Base-by-base conservation (phyloP, 2,113 vertebrate genomes). In the Ameiurus melas region DNA sequence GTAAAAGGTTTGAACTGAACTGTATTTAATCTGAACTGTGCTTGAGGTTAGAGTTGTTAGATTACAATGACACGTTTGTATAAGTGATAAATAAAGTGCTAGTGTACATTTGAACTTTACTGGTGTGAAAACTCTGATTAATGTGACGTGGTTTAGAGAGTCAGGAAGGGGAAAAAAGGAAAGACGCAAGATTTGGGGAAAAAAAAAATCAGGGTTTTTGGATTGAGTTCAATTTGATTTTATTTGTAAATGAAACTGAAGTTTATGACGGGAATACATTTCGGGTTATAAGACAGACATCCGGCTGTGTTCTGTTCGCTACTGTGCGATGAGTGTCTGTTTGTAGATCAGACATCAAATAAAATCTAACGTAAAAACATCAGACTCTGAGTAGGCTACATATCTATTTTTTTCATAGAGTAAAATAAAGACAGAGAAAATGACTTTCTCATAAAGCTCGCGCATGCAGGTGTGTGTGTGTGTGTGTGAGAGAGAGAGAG, bases 91-190 rank as follows among this genome's bases (percentile, higher is more conserved):
- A 7, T 43, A 75, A 75, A 25, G 71, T 12, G 71, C 20, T 25
- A 5, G 9, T 9, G 43, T 47, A 47, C 43, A 47, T 47, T 47
- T 47, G 43, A 75, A 47, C 36, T 36, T 19, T 19, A 36, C 4
- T 55, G 53, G 20, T 43, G 33, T 73, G 16, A 71, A 2, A 36
- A 22, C 71, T 73, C 71, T 39, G 36, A 75, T 22, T 13, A 3
- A 4, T 20, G 1, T 25, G 36, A 75, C 14, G 33, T 8, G 33
- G 16, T 19, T 36, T 20, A 36, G 12, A 53, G 73, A 51, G 25
- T 6, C n/a, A 14, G 25, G n/a, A 53, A 27, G 12, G 12, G 2
- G 36, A 36, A 2, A 78, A 0, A 51, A 0, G 0, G 4, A 4
- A 47, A 68, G 66, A 33, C 16, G 5, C 1, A 66, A n/a, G 16